Evolutionary conservation across 1,140 invertebrate genomes (phyloP), one percentile per base, ranked within the genome.

Genomic region (Philotrypesis tridentata): DNA sequence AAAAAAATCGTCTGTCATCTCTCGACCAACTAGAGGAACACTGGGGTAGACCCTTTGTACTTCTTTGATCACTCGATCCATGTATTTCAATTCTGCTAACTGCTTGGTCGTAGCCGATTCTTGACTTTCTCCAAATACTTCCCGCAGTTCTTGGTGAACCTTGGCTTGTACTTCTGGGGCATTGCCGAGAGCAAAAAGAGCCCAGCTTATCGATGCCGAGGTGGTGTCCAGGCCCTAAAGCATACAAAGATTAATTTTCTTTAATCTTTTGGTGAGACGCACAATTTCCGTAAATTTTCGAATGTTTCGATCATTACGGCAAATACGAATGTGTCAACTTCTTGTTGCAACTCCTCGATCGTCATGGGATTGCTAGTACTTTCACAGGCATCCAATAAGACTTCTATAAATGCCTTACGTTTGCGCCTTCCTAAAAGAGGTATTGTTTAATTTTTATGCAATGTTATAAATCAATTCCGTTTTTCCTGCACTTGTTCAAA

Each of bases 271-370:
- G 5, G 60, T 25, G 9, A 25, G n/a, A n/a, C n/a, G n/a, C n/a
- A n/a, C n/a, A 61, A n/a, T 8, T 61, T 61, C 3, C 23, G 7
- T 3, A 61, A 23, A 68, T 11, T 68, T 27, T 68, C n/a, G 5
- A 27, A 25, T 31, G 75, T 71, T 31, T 71, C 27, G 68, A 25
- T 74, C 63, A 33, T 82, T 83, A 96, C 96, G 90, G 93, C 95
- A 92, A 96, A 96, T 94, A 96, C 95, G 86, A 96, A 96, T 0
- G 95, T 96, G 82, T 96, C 94, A 0, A 96, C 95, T 91, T 96
- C 94, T 89, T 96, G 94, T 81, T 93, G 86, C 21, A 97, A 94
- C 86, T 96, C 95, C 43, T 93, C 87, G 84, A 95, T 92, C n/a
- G 92, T 94, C 33, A 96, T 88, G 0, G 91, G 88, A 40, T 91